Base-by-base conservation (phyloP, 1,140 invertebrate species). In the Oppia nitens region DNA sequence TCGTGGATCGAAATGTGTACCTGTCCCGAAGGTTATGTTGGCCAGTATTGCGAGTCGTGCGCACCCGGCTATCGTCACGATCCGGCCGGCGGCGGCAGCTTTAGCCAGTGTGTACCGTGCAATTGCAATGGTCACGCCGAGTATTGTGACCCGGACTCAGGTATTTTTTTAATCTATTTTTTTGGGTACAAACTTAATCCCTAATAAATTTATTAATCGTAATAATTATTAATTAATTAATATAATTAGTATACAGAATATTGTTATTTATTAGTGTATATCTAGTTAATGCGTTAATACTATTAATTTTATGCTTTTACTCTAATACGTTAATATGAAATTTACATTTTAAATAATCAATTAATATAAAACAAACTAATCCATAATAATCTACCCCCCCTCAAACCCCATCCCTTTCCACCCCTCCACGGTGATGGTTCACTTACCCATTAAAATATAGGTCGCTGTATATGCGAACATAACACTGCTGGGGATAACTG, bases 1-100 rank as follows among this genome's bases (percentile, higher is more conserved):
- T 79, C 81, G 52, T 97, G 90, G 91, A 82, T 98, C 4, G 95
- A 98, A 71, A 83, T 83, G 65, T 98, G 95, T 69, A 81, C 81
- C 9, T 98, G 95, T 72, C 89, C 88, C 0, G 77, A 83, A 58
- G 91, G 90, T 0, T 97, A 96, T 66, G 72, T 79, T 47, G 80
- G 94, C 0, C 90, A 97, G 71, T 95, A 89, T 72, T 98, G 95
- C 68, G 94, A 98, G 73, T 92, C 90, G 0, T 98, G 95, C 70
- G 85, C 85, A 0, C 85, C 90, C 0, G 91, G 91, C 0, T 98
- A 82, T 66, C 81, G 90, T 45, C 88, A 96, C 65, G 84, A 87
- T 62, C 86, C 88, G 0, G 80, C 87, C 0, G 82, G 83, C 62
- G 90, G 90, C 9, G 92, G 92, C 12, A 84, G 88, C 0, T 94